A percentile compares a stretch with the other conserved stretches of the same genome.
Evolutionary conservation across 2,797 vertebrate species (phyloP).

Genomic region (Coracias cyanogaster): DNA sequence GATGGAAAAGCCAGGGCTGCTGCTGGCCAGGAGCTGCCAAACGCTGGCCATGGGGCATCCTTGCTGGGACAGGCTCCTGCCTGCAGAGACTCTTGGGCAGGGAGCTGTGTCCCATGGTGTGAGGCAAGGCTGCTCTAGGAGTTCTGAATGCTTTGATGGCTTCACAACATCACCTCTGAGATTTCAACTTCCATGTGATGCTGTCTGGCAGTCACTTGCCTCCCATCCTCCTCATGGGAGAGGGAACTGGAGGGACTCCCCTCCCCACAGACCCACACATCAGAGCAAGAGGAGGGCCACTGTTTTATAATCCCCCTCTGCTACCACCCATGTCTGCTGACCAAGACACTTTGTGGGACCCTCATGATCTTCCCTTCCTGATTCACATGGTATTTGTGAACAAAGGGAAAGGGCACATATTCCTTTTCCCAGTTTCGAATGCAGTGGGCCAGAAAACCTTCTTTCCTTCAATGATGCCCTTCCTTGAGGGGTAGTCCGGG

Average conservation of each 20-base stretch:
- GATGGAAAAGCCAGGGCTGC: neutral
- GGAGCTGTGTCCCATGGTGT: fast-evolving
- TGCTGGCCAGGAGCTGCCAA: neutral
- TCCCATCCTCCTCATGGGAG: neutral
- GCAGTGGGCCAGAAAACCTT: neutral
- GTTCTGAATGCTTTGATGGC: fast-evolving
- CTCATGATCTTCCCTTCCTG: neutral
- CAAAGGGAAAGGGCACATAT: neutral
- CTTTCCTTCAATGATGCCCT: neutral
- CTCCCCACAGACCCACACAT: fast-evolving
- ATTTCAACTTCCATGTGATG: fast-evolving
- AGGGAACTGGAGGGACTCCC: neutral
- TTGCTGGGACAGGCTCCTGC: neutral
- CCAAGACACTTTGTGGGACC: neutral
- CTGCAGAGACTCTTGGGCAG: neutral
- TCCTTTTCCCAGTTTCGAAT: neutral
- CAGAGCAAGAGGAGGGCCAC: neutral
- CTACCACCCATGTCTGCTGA: neutral
- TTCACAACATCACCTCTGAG: neutral
- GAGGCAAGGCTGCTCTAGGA: fast-evolving
- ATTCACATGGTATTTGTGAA: fast-evolving
- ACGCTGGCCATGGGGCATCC: fast-evolving
- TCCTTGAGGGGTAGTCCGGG: fast-evolving
- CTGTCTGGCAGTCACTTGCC: neutral
- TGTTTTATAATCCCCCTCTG: neutral